A percentile compares a stretch with the other conserved stretches of the same genome.
phyloP scores from a whole-genome alignment of 2,888 invertebrate genomes.

The Tetranychus piercei region DNA sequence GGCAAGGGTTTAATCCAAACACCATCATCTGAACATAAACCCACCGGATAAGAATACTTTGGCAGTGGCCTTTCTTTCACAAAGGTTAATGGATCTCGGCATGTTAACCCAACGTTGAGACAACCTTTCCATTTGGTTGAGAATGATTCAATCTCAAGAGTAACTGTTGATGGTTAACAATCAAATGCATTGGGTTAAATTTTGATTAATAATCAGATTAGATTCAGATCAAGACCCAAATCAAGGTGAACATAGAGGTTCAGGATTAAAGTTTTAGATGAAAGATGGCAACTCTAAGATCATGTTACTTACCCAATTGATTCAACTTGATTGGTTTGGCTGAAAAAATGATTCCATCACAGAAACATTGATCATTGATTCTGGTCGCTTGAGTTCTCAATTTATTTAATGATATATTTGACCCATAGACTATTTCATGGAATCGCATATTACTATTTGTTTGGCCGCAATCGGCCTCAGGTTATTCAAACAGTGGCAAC shows the following conservation, averaged over 20 bases:
- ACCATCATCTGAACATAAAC: neutral
- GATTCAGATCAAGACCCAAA: too few species aligned
- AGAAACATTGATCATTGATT: neutral
- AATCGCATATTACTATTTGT: neutral
- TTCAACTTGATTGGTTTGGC: neutral
- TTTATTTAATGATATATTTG: neutral
- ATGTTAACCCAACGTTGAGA: neutral
- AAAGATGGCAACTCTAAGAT: too few species aligned
- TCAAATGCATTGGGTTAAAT: neutral
- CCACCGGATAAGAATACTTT: neutral
- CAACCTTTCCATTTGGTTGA: conserved; percentile 4
- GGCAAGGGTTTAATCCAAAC: neutral
- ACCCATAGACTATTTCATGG: neutral
- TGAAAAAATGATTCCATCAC: conserved; percentile 4
- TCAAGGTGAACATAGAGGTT: too few species aligned
- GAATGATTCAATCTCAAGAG: neutral
- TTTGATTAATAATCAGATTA: too few species aligned
- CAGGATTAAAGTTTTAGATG: too few species aligned
- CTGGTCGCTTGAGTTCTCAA: neutral
- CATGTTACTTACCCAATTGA: neutral
- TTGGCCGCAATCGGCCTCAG: too few species aligned
- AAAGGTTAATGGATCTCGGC: neutral
- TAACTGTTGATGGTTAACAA: neutral
- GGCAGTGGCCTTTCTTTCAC: neutral
- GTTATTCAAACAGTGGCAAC: too few species aligned